Base-by-base conservation (phyloP, 2,888 invertebrate species). In the Xylota sylvarum region DNA sequence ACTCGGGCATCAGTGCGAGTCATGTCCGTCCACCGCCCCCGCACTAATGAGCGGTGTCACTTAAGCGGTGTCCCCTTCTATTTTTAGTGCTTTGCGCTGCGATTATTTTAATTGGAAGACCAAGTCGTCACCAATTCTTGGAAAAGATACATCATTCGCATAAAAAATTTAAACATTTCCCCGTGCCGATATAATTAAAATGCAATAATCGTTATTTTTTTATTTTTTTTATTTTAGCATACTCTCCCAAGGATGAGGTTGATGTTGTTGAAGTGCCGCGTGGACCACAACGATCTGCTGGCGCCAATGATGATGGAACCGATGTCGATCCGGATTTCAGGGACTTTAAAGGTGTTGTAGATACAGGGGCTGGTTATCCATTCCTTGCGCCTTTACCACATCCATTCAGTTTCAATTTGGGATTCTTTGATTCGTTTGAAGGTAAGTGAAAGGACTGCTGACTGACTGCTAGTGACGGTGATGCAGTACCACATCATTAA, bases 401-500 rank as follows among this genome's bases (percentile, higher is more conserved):
- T 52, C 84, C 90, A 19, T 91, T 92, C 85, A 88, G 89, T 46
- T 89, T 90, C 69, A 90, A 89, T 88, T 85, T 90, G 58, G 92
- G 92, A 69, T 90, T 92, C 89, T 90, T 92, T 88, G 90, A 90
- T 83, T 89, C 91, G 64, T 92, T 93, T 88, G 92, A 92, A 88
- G 91, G 93, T 93, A 88, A 90, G 91, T 90, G 55, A 60, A 55
- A 60, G 62, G 65, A 64, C 30, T 3, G 35, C 12, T 48, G 48
- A 6, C 4, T 6, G 32, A 3, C 23, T 23, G 35, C 10, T 35
- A 60, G 55, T 48, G 5, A 23, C 12, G 32, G 30, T 48, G 72
- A 48, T 23, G 62, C 14, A 58, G 12, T 43, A 14, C 70, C 17
- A 55, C 17, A 56, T 73, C 65, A 73, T 80, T 80, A 81, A 81